Evolutionary conservation across 2,797 vertebrate genomes (phyloP).

Genomic region (Eospalax fontanierii): DNA sequence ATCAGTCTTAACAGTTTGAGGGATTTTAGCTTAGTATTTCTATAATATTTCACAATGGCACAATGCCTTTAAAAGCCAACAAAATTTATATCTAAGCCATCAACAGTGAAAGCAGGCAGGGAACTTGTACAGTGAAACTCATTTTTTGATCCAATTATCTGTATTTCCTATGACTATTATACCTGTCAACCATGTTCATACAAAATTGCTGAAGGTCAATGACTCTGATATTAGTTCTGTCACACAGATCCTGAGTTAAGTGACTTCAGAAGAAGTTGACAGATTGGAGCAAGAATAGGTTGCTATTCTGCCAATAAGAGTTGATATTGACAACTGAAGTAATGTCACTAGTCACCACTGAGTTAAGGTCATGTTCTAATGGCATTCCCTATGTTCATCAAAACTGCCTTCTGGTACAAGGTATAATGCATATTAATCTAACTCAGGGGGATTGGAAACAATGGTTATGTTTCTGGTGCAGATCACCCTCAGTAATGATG

Average conservation of each 20-base stretch:
- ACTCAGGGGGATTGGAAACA: background rate
- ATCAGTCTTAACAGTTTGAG: background rate
- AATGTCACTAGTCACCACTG: conserved; percentile 55
- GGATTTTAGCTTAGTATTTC: conserved; percentile 25
- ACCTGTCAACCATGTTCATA: conserved; percentile 80
- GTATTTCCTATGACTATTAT: conserved; percentile 81
- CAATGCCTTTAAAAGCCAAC: conserved; percentile 75
- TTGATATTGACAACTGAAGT: conserved; percentile 64
- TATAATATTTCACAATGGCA: conserved; percentile 33
- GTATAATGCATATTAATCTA: conserved; percentile 53
- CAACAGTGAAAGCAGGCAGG: conserved; percentile 63
- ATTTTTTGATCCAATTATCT: conserved; percentile 80
- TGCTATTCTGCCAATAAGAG: conserved; percentile 67
- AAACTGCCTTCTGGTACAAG: conserved; percentile 23
- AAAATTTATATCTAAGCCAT: conserved; percentile 76
- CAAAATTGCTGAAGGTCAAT: conserved; percentile 79
- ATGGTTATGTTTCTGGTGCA: background rate
- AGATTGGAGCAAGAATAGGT: conserved; percentile 54
- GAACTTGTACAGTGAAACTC: conserved; percentile 76
- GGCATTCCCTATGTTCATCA: conserved; percentile 54
- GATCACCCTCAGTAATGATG: conserved; percentile 22
- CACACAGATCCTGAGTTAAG: conserved; percentile 62
- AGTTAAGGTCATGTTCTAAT: conserved; percentile 56
- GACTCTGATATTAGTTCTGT: conserved; percentile 74
- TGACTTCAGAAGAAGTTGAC: conserved; percentile 71